Percentiles rank a stretch among this genome's conserved stretches.
Evolutionary conservation across 37 sponge, comb jelly and placozoan species (phyloP).

Genomic region (Aphrocallistes beatrix): DNA sequence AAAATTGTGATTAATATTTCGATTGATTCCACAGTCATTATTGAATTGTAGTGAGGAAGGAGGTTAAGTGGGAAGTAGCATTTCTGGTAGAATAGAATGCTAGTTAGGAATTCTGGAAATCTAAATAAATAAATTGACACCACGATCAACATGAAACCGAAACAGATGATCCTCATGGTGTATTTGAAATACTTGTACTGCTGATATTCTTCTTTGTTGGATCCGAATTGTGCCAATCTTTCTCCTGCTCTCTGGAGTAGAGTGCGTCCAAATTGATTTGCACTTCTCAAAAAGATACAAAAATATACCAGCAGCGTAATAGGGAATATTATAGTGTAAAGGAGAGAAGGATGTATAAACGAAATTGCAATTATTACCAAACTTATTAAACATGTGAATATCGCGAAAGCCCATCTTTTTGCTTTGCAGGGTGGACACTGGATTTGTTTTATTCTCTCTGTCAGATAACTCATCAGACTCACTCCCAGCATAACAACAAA

Average conservation of each 20-base stretch:
- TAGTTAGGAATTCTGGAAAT: not conserved
- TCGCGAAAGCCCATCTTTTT: not conserved
- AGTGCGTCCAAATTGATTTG: not conserved
- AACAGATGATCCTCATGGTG: not conserved
- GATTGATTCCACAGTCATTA: too few species aligned
- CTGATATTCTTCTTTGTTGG: not conserved
- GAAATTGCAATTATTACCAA: not conserved
- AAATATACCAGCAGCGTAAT: not conserved
- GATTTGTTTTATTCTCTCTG: not conserved
- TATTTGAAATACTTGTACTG: not conserved
- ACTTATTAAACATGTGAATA: not conserved
- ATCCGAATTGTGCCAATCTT: not conserved
- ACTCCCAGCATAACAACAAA: not conserved
- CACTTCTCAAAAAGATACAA: not conserved
- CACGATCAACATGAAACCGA: not conserved
- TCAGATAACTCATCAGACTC: not conserved
- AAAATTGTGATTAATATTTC: not conserved
- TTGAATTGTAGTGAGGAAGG: not conserved
- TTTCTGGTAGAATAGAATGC: not conserved
- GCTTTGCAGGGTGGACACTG: not conserved
- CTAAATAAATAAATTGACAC: not conserved
- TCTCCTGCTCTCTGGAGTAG: not conserved
- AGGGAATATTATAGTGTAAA: not conserved
- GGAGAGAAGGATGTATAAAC: not conserved
- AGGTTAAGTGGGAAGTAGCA: not conserved